These are phyloP conservation scores for Triops cancriformis DNA, from an alignment of 1,140 invertebrate species.

Conservation along the genomic window DNA sequence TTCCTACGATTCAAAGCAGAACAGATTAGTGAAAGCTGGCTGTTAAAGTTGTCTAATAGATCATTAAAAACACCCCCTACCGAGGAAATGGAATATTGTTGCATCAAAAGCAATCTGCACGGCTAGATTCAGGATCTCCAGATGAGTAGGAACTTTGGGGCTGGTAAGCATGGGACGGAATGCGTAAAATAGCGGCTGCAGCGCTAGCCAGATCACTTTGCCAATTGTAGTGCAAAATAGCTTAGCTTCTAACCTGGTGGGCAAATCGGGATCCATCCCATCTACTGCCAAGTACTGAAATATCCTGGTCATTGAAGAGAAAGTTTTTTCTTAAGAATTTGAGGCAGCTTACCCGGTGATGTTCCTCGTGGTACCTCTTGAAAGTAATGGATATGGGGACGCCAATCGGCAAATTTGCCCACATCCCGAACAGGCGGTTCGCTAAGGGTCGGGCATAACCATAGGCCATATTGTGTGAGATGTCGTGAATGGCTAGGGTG, in stretches of 20 bases:
- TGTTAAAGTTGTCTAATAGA: too few species aligned
- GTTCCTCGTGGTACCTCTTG: slow-evolving; percentile 96
- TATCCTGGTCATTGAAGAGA: slow-evolving; percentile 23
- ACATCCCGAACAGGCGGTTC: slow-evolving; percentile 82
- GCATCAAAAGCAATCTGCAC: slow-evolving; percentile 82
- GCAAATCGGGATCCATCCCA: slow-evolving; percentile 88
- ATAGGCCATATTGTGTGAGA: slow-evolving; percentile 94
- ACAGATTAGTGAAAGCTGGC: background rate
- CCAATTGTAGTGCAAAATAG: slow-evolving; percentile 88
- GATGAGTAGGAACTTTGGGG: slow-evolving; percentile 68
- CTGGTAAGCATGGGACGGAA: slow-evolving; percentile 83
- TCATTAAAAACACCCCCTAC: slow-evolving; percentile 46
- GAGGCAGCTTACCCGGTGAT: slow-evolving; percentile 69
- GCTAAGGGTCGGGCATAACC: slow-evolving; percentile 74
- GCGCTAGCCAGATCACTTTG: slow-evolving; percentile 87
- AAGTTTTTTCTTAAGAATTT: slow-evolving; percentile 16
- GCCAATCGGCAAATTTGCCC: slow-evolving; percentile 92
- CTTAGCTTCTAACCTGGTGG: slow-evolving; percentile 82
- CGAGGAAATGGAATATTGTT: slow-evolving; percentile 67
- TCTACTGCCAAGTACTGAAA: slow-evolving; percentile 91
- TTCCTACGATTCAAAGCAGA: slow-evolving; percentile 47
- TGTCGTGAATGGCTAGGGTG: slow-evolving; percentile 81
- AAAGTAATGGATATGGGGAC: slow-evolving; percentile 93
- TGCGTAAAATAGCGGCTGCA: slow-evolving; percentile 95
- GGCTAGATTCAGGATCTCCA: slow-evolving; percentile 78